Evolutionary conservation across 2,113 vertebrate species (phyloP).

Genomic region (Cottus gobio): DNA sequence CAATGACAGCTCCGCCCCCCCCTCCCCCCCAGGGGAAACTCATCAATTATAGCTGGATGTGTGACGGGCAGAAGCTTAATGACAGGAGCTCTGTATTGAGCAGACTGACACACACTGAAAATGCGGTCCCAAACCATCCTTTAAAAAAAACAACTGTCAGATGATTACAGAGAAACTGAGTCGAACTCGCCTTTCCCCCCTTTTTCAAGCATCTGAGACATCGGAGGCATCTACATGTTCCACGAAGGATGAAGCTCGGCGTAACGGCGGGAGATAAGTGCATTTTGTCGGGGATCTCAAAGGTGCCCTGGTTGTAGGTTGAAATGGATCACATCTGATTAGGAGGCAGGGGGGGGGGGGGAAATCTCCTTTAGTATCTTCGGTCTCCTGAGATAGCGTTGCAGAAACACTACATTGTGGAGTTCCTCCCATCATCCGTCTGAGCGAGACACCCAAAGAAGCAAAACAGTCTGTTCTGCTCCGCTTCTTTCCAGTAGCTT

Average conservation of each 20-base stretch:
- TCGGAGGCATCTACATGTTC: conserved; percentile 24
- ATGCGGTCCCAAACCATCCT: conserved; percentile 68
- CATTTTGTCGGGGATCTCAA: conserved; percentile 59
- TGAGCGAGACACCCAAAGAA: conserved; percentile 63
- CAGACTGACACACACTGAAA: conserved; percentile 75
- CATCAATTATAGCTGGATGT: conserved; percentile 84
- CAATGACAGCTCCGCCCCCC: conserved; percentile 71
- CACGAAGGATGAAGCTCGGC: conserved; percentile 39
- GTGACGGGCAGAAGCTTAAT: conserved; percentile 84
- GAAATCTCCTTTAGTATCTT: conserved; percentile 53
- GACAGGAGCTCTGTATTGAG: conserved; percentile 83
- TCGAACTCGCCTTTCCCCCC: conserved; percentile 21
- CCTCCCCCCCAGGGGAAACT: conserved; percentile 75
- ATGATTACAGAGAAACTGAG: conserved; percentile 59
- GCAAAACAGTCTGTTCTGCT: conserved; percentile 75
- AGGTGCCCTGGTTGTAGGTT: conserved; percentile 50
- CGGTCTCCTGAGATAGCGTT: conserved; percentile 56
- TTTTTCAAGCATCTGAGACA: conserved; percentile 20
- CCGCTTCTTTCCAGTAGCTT: conserved; percentile 66
- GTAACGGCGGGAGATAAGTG: conserved; percentile 61
- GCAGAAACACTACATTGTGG: conserved; percentile 49
- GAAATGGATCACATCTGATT: conserved; percentile 67
- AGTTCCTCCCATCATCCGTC: conserved; percentile 65
- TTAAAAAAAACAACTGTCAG: conserved; percentile 75
- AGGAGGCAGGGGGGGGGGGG: conserved; percentile 39